Base-by-base conservation (phyloP, 2,113 vertebrate genomes). In the Arenaria interpres region DNA sequence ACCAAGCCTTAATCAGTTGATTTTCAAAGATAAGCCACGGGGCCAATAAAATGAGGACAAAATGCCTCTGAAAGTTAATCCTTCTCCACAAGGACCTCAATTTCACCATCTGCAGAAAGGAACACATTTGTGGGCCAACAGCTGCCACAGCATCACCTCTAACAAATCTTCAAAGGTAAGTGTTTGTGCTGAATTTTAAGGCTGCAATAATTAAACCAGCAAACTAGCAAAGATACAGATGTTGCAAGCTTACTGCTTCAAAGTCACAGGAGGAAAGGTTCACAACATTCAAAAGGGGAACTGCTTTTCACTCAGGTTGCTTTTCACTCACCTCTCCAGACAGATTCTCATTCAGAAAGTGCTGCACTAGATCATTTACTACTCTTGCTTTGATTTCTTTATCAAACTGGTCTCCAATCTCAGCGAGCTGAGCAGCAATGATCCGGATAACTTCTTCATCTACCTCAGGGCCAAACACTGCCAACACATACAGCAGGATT, bases 351-450 rank as follows among this genome's bases (percentile, higher is more conserved):
- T 94, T 93, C 77, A 39, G 33, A 13, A 98, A 97, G 18, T 88
- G 91, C 19, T 13, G 28, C 5, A 76, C 95, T n/a, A 98, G 93
- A 21, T 68, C 43, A 14, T 93, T 68, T 39, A 98, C 96, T 56
- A 97, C 73, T 7, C 62, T 33, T 5, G 62, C 67, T 9, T 94
- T 69, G 87, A 98, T 96, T 22, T 92, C 94, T 16, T 5, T 80
- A 24, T 98, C 94, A 68, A 98, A 33, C 41, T 88, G 72, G 90
- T 98, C 98, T 48, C 98, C 98, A 1, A 98, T 90, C 43, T 78
- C 53, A 37, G 97, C 98, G 0, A 98, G 97, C 25, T 88, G 97
- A 56, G 88, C 85, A 25, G 98, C 98, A 32, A 98, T 97, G n/a
- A 53, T 37, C 24, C 72, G 96, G 60, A 98, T 71, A 39, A 94